phyloP scores from a whole-genome alignment of 2,797 vertebrate species.

The Heliangelus exortis region DNA sequence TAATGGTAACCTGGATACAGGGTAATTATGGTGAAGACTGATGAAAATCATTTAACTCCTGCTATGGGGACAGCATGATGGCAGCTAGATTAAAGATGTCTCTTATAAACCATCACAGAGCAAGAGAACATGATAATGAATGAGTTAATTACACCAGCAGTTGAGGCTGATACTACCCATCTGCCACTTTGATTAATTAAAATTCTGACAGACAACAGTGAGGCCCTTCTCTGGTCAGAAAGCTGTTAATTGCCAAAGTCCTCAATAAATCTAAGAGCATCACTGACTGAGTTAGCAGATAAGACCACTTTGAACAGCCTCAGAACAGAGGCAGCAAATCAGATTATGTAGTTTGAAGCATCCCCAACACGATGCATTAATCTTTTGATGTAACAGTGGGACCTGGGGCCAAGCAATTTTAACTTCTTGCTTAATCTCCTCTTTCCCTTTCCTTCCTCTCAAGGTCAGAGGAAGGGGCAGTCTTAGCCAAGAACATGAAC shows the following conservation, averaged over 20 bases:
- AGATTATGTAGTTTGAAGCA: neutral
- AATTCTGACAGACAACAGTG: conserved; percentile 61
- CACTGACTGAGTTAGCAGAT: conserved; percentile 5
- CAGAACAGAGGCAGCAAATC: neutral
- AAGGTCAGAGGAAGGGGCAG: neutral
- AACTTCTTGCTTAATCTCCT: neutral
- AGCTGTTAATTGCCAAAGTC: conserved; percentile 69
- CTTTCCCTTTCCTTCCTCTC: neutral
- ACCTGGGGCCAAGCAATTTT: neutral
- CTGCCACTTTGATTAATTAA: conserved; percentile 79
- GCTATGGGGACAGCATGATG: neutral
- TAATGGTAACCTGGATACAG: neutral
- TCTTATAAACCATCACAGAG: conserved; percentile 6
- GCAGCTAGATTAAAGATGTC: conserved; percentile 54
- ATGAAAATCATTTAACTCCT: conserved; percentile 55
- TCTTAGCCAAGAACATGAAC: neutral
- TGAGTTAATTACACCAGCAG: conserved; percentile 77
- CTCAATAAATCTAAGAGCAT: conserved; percentile 43
- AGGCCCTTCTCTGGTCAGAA: conserved; percentile 60
- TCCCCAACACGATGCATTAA: neutral
- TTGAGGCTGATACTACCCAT: conserved; percentile 70
- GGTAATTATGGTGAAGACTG: conserved; percentile 22
- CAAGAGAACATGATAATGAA: conserved; percentile 74
- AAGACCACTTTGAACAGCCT: neutral
- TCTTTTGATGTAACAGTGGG: neutral